Conservation (phyloP, 2,888 invertebrate genomes). For the Pterostichus niger region DNA sequence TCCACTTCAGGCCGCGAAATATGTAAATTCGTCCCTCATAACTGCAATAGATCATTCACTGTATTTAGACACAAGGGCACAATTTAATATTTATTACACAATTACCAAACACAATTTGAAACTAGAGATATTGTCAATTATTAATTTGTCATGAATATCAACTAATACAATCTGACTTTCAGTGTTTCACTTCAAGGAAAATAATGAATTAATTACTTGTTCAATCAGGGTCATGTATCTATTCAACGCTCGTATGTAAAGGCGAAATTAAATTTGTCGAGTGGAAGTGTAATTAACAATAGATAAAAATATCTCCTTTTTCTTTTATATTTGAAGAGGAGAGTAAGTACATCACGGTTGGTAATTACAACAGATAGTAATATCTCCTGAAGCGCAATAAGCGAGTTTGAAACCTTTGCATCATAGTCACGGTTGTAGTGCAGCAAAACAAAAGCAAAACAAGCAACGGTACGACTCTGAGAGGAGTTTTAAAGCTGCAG, state of each 20-base stretch:
- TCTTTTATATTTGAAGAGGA: conserved; percentile 16
- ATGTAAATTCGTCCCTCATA: no score
- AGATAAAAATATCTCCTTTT: conserved; percentile 18
- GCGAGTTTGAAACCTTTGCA: conserved; percentile 31
- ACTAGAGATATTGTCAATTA: conserved; percentile 21
- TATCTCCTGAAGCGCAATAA: conserved; percentile 30
- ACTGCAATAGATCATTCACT: conserved; percentile 25
- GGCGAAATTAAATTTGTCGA: background rate
- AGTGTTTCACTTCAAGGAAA: conserved; percentile 25
- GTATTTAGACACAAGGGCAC: conserved; percentile 26
- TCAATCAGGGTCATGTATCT: conserved; percentile 39
- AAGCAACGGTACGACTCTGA: background rate
- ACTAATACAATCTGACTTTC: conserved; percentile 27
- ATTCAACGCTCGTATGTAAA: background rate
- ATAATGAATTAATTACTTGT: conserved; percentile 27
- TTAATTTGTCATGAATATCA: conserved; percentile 32
- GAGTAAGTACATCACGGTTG: conserved; percentile 3
- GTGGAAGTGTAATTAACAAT: background rate
- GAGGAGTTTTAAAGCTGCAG: conserved; percentile 31
- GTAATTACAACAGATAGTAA: conserved; percentile 48
- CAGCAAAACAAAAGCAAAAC: conserved; percentile 25
- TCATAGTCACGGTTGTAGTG: conserved; percentile 40
- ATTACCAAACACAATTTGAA: conserved; percentile 33
- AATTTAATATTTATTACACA: conserved; percentile 19
- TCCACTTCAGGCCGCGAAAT: no score